Conservation (phyloP, 1,140 invertebrate species). For the Conus betulinus region DNA sequence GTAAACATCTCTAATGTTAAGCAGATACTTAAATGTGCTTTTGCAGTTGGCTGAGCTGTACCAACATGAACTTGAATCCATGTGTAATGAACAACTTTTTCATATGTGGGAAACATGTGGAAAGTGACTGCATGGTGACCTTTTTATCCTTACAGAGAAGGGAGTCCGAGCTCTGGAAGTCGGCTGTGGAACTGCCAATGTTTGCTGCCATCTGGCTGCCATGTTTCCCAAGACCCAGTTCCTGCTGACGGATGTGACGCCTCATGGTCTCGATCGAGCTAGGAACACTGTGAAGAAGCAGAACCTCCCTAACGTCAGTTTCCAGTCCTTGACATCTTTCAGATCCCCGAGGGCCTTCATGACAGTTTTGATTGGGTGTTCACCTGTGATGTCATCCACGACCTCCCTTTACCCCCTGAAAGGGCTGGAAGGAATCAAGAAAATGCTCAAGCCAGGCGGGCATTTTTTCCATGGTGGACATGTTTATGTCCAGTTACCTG, state of each 20-base stretch:
- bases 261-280: conserved; percentile 3
- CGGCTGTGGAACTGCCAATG: conserved; percentile 43
- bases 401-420: neutral
- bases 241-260: conserved; percentile 36
- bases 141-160: conserved; percentile 26
- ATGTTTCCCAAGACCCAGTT: conserved; percentile 50
- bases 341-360: conserved; percentile 41
- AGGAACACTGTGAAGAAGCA: conserved; percentile 13
- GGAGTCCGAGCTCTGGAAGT: conserved; percentile 45
- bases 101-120: neutral
- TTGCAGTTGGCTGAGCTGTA: neutral
- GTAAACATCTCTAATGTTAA: neutral
- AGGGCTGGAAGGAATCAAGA: conserved; percentile 41
- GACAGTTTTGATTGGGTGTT: conserved; percentile 44
- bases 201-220: conserved; percentile 34
- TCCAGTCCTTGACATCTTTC: conserved; percentile 39
- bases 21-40: neutral
- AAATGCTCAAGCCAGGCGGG: conserved; percentile 44
- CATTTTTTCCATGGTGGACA: conserved; percentile 47
- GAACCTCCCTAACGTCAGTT: conserved; percentile 41
- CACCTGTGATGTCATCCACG: conserved; percentile 21
- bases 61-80: neutral
- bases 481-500: conserved; percentile 38
- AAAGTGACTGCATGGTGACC: neutral
- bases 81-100: neutral